Evolutionary conservation across 2,797 vertebrate species (phyloP).

Genomic region (Sebastes vulpes): DNA sequence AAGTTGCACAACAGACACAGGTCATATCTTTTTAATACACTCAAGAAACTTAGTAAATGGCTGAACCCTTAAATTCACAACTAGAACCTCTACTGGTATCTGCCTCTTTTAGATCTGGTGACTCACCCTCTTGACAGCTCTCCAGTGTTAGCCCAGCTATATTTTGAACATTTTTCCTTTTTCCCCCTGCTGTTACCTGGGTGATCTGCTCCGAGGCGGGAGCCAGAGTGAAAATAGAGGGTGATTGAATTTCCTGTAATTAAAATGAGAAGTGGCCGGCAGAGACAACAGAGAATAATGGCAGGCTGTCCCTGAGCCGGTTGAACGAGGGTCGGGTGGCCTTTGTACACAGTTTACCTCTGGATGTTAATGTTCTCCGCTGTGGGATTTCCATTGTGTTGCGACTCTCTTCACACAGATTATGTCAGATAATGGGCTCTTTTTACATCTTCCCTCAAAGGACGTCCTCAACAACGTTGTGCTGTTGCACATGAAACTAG

Average conservation of each 20-base stretch:
- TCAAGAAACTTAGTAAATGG: neutral
- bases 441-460: constrained; percentile 10
- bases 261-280: constrained; percentile 73
- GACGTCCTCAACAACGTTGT: neutral
- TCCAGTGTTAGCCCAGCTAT: constrained; percentile 8
- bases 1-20: neutral
- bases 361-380: constrained; percentile 38
- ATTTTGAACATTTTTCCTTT: constrained; percentile 66
- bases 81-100: neutral
- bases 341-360: constrained; percentile 57
- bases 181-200: constrained; percentile 73
- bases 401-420: constrained; percentile 13
- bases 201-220: constrained; percentile 69
- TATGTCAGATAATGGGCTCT: neutral
- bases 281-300: constrained; percentile 75
- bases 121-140: neutral
- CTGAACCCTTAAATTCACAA: neutral
- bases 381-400: constrained; percentile 26
- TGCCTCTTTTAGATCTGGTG: neutral
- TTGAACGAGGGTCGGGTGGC: constrained; percentile 33
- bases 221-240: constrained; percentile 33
- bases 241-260: constrained; percentile 84
- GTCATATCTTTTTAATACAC: neutral
- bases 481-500: neutral
- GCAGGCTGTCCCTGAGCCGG: constrained; percentile 33